Conservation (phyloP, 1,140 invertebrate genomes). For the Drosophila asahinai region DNA sequence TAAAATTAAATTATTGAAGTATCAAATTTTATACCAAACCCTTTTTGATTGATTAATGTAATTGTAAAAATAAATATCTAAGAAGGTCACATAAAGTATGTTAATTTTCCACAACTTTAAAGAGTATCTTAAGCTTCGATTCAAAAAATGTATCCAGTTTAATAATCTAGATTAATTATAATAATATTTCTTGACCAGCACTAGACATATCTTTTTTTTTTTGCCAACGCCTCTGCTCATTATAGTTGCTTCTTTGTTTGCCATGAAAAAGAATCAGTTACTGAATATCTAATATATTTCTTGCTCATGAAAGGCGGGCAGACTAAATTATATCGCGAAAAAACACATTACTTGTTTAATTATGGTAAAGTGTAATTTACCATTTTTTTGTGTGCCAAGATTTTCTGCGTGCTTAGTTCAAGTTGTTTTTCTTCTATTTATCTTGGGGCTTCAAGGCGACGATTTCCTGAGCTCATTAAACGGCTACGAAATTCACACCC, state of each 20-base stretch:
- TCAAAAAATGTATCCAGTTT: neutral
- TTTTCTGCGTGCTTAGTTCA: slow-evolving; percentile 34
- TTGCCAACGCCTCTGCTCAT: slow-evolving; percentile 14
- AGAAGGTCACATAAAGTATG: no score
- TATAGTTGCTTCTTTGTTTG: slow-evolving; percentile 30
- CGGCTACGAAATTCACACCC: slow-evolving; percentile 54
- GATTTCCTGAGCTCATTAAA: slow-evolving; percentile 66
- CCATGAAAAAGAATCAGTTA: slow-evolving; percentile 8
- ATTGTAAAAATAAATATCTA: no score
- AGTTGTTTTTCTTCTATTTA: slow-evolving; percentile 30
- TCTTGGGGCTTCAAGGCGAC: slow-evolving; percentile 44
- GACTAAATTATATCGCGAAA: slow-evolving; percentile 10
- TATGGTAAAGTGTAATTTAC: slow-evolving; percentile 45
- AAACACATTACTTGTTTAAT: slow-evolving; percentile 30
- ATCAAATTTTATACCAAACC: no score
- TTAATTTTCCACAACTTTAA: no score
- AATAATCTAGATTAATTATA: neutral
- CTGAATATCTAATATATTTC: slow-evolving; percentile 1
- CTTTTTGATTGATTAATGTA: no score
- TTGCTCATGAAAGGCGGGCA: slow-evolving; percentile 7
- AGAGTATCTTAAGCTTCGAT: slow-evolving; percentile 2
- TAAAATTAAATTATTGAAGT: no score
- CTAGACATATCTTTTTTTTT: slow-evolving; percentile 8
- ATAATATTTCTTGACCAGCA: slow-evolving; percentile 16
- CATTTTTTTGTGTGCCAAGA: slow-evolving; percentile 28